phyloP scores from a whole-genome alignment of 53 echinoderm and acorn worm genomes.

The Zoroaster sp. region DNA sequence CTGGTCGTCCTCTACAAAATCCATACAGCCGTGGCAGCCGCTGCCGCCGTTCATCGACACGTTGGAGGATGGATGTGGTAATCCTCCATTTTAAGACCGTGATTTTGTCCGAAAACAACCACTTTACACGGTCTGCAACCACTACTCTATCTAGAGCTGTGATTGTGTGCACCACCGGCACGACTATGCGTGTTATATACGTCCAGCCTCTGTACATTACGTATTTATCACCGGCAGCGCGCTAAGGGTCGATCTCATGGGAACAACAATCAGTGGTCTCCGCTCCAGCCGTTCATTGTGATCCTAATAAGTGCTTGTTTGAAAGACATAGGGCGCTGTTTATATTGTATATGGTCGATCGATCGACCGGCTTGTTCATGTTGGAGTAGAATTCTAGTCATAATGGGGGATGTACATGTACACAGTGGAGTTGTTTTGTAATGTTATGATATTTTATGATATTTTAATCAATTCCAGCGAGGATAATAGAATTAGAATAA shows the following conservation, averaged over 20 bases:
- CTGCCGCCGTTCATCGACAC: conserved; percentile 31
- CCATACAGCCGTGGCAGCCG: conserved; percentile 60
- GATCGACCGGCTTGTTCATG: too few relatives aligned
- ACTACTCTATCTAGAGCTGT: background rate
- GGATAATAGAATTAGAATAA: too few relatives aligned
- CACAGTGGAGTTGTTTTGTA: too few relatives aligned
- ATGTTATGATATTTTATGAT: too few relatives aligned
- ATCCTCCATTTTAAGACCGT: conserved; percentile 44
- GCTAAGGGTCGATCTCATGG: background rate
- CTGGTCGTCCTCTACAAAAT: conserved; percentile 82
- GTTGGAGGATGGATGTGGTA: conserved; percentile 16
- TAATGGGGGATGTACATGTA: too few relatives aligned
- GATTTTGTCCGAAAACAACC: conserved; percentile 37
- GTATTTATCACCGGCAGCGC: background rate
- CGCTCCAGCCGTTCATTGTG: too few relatives aligned
- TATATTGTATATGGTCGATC: too few relatives aligned
- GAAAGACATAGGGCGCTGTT: too few relatives aligned
- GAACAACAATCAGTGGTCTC: conserved; percentile 19
- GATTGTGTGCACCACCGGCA: conserved; percentile 25
- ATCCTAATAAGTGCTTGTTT: too few relatives aligned
- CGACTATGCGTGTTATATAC: conserved; percentile 34
- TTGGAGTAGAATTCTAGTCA: too few relatives aligned
- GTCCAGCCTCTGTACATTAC: background rate
- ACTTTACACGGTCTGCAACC: conserved; percentile 10
- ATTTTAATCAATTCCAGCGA: too few relatives aligned